Percentiles rank a stretch among this genome's conserved stretches.
These are phyloP conservation scores for Eilema caniola DNA, from an alignment of 2,888 invertebrate genomes.

Conservation along the genomic window DNA sequence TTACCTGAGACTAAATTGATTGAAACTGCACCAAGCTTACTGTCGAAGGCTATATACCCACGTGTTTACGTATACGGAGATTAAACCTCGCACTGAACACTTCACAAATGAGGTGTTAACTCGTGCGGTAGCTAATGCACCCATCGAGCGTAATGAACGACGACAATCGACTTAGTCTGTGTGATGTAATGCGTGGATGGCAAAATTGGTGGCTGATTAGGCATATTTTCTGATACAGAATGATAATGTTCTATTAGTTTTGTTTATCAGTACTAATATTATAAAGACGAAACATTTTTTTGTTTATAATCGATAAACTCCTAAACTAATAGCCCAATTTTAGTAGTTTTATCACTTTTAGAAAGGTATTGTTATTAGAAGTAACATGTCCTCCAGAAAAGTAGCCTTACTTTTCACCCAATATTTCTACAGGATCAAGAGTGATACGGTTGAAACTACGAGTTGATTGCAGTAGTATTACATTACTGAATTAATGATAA, in stretches of 20 bases:
- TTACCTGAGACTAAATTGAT: neutral
- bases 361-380: too few relatives aligned
- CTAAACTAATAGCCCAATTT: too few relatives aligned
- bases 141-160: constrained; percentile 41
- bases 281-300: too few relatives aligned
- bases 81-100: constrained; percentile 44
- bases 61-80: constrained; percentile 41
- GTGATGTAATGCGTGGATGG: constrained; percentile 7
- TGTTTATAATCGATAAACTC: too few relatives aligned
- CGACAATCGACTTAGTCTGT: constrained; percentile 45
- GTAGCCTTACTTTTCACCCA: too few relatives aligned
- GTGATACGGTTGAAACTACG: too few relatives aligned
- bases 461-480: too few relatives aligned
- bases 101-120: constrained; percentile 43
- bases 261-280: too few relatives aligned
- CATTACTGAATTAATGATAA: too few relatives aligned
- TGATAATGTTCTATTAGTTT: neutral
- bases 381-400: too few relatives aligned
- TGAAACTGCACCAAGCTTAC: neutral
- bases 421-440: too few relatives aligned
- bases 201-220: neutral
- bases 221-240: neutral
- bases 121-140: constrained; percentile 22
- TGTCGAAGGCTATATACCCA: constrained; percentile 1
- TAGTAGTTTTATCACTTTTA: too few relatives aligned